Evolutionary conservation across 2,113 vertebrate genomes (phyloP), one percentile per base, ranked within the genome.

Genomic region (Scalopus aquaticus): DNA sequence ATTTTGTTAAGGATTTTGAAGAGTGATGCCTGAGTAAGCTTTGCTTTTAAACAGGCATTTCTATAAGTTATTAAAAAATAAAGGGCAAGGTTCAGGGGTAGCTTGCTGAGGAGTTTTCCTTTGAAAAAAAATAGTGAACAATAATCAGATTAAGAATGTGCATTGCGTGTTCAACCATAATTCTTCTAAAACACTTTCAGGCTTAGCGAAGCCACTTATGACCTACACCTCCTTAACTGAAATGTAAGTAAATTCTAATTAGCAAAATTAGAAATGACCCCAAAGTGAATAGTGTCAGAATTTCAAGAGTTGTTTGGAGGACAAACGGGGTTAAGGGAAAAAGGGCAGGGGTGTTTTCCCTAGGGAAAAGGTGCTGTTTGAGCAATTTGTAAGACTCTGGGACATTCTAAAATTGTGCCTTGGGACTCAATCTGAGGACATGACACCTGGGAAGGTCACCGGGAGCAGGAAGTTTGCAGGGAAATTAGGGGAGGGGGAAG

Each of bases 61-160:
- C 80, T 64, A 65, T 20, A 46, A 79, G 62, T 28, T 58, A 11
- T 81, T 49, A 16, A 13, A n/a, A 79, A 67, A 37, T 7, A 4
- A 37, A 30, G 69, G 65, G 16, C 74, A 39, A 35, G 79, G 78
- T n/a, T 56, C 26, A 28, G 42, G 2, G 46, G 32, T 51, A 5
- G 7, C 32, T 92, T 49, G 67, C 67, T 95, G 15, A n/a, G 74
- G 46, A 0, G 6, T 32, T 64, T 64, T 16, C 37, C 90, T 93
- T 72, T 7, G 7, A 20, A n/a, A 92, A 72, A 90, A 51, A 49
- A 44, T 42, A 92, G 28, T 60, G 49, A 37, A 6, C 46, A 28
- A 51, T 82, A 95, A 88, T 30, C 85, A 80, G 92, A 67, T 73
- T 19, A 96, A 89, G 30, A 96, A 73, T 94, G 97, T 88, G 76